A percentile compares a stretch with the other conserved stretches of the same genome.
phyloP scores from a whole-genome alignment of 2,888 invertebrate species.

The Idaea biselata region DNA sequence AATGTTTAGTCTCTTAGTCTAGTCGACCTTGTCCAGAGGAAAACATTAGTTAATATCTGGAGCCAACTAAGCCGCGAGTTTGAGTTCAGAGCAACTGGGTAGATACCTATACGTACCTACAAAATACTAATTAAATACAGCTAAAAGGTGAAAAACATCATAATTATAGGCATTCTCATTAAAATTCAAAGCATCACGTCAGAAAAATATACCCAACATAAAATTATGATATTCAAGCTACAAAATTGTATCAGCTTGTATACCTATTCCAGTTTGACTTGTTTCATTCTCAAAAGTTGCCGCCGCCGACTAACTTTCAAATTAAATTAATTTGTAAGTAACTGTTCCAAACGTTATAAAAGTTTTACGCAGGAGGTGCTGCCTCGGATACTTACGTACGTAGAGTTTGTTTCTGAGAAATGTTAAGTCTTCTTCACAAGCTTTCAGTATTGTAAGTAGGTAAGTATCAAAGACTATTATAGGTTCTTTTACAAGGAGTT shows the following conservation, averaged over 20 bases:
- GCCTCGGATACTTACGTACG: too few species aligned
- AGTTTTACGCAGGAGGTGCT: background rate
- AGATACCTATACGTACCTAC: too few species aligned
- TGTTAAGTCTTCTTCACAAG: too few species aligned
- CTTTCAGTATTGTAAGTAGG: too few species aligned
- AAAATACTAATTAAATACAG: background rate
- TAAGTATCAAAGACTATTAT: too few species aligned
- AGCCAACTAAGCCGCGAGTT: too few species aligned
- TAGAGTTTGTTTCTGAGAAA: too few species aligned
- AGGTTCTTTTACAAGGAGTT: too few species aligned
- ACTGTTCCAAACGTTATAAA: background rate
- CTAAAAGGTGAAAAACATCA: background rate
- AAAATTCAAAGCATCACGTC: background rate
- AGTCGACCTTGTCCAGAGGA: too few species aligned
- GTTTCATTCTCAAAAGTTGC: background rate
- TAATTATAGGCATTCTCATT: background rate
- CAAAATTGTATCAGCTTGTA: background rate
- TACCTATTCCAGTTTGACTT: background rate
- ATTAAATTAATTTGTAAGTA: slow-evolving; percentile 1
- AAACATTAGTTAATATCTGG: too few species aligned
- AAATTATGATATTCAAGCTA: background rate
- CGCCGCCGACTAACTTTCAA: background rate
- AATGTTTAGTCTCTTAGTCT: too few species aligned
- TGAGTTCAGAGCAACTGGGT: too few species aligned
- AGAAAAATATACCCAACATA: background rate